phyloP scores from a whole-genome alignment of 2,113 vertebrate genomes.

The Tachycineta bicolor region DNA sequence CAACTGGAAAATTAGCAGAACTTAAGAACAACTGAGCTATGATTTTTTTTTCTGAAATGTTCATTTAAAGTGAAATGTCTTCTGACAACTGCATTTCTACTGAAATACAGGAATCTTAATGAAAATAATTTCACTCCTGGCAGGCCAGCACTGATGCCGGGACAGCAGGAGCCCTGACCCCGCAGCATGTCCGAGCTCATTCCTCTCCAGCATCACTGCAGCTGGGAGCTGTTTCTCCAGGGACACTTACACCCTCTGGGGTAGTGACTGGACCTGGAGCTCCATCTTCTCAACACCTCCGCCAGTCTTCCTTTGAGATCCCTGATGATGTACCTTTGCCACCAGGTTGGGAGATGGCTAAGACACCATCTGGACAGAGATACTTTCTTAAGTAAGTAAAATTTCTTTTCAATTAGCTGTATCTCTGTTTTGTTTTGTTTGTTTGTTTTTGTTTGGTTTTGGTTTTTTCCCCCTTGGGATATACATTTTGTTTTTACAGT shows the following conservation, averaged over 20 bases:
- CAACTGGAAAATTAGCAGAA: neutral
- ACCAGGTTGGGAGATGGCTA: conserved; percentile 98
- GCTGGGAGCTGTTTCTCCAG: conserved; percentile 86
- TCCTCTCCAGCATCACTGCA: conserved; percentile 96
- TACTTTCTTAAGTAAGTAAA: conserved; percentile 98
- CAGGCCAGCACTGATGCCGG: conserved; percentile 96
- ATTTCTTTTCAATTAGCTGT: neutral
- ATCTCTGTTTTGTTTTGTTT: neutral
- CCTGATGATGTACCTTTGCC: conserved; percentile 94
- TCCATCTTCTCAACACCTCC: conserved; percentile 87
- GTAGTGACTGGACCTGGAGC: conserved; percentile 78
- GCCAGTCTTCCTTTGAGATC: conserved; percentile 98
- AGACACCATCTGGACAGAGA: conserved; percentile 95
- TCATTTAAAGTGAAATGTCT: neutral
- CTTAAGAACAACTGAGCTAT: neutral
- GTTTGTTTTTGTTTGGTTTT: neutral
- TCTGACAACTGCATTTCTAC: neutral
- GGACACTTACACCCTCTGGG: conserved; percentile 79
- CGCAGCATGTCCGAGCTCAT: conserved; percentile 94
- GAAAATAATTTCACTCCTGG: conserved; percentile 27
- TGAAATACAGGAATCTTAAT: neutral
- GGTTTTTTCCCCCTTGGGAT: neutral
- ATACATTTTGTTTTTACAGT: neutral
- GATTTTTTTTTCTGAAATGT: neutral
- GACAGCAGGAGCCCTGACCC: conserved; percentile 86